Conservation (phyloP, 2,113 vertebrate genomes). For the Anas platyrhynchos region DNA sequence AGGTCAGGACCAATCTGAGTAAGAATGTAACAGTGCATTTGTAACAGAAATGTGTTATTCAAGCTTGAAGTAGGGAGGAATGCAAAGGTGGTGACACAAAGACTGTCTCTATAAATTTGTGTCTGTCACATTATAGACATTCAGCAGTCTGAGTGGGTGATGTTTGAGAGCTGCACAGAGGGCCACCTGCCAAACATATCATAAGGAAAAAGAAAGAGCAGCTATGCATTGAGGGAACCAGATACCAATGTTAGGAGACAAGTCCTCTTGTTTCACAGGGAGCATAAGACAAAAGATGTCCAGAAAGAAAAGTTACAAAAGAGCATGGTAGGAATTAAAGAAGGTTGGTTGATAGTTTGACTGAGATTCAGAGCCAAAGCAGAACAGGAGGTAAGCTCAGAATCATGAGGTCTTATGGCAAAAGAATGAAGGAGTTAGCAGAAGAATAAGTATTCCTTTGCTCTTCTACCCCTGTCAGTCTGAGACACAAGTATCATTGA, state of each 20-base stretch:
- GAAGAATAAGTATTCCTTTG: not conserved
- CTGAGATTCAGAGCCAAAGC: not conserved
- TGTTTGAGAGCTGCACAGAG: not conserved
- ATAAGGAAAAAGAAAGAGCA: not conserved
- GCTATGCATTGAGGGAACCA: not conserved
- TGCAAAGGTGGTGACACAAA: not conserved
- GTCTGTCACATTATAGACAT: not conserved
- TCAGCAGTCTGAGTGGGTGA: fast-evolving
- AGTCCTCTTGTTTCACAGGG: not conserved
- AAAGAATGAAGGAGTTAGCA: not conserved
- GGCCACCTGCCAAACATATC: not conserved
- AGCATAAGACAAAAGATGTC: not conserved
- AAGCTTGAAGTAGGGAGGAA: not conserved
- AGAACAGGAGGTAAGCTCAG: not conserved
- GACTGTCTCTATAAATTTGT: not conserved
- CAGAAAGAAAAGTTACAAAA: not conserved
- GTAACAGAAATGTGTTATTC: not conserved
- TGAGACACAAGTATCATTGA: not conserved
- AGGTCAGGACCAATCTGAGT: not conserved
- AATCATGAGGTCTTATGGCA: not conserved
- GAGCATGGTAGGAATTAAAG: not conserved
- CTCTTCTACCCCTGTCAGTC: not conserved
- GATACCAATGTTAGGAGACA: not conserved
- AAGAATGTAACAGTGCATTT: not conserved
- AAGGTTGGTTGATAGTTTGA: not conserved